These are phyloP conservation scores for Subacronicta megacephala DNA, from an alignment of 2,888 invertebrate genomes.

Conservation along the genomic window DNA sequence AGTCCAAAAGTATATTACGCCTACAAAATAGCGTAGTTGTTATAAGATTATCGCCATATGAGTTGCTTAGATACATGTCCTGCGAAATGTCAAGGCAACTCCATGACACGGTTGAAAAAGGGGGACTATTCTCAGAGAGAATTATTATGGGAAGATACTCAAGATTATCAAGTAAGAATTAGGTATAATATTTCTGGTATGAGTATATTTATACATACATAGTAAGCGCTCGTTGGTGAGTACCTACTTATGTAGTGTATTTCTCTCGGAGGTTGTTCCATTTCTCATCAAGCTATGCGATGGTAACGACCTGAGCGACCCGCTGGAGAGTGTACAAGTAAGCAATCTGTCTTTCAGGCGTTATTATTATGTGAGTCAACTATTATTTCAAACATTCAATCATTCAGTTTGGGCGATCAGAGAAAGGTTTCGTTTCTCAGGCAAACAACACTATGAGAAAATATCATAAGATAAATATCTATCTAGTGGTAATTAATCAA, in stretches of 20 bases:
- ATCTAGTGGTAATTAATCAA: slow-evolving; percentile 87
- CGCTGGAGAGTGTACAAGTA: slow-evolving; percentile 38
- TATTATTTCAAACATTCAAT: slow-evolving; percentile 64
- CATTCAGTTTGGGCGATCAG: slow-evolving; percentile 76
- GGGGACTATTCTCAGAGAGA: slow-evolving; percentile 79
- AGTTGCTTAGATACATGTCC: slow-evolving; percentile 83
- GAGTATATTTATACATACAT: slow-evolving; percentile 12
- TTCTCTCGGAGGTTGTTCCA: slow-evolving; percentile 65
- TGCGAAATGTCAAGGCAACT: slow-evolving; percentile 83
- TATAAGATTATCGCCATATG: slow-evolving; percentile 88
- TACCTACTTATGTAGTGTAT: not conserved
- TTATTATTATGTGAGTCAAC: slow-evolving; percentile 45
- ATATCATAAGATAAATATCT: slow-evolving; percentile 81
- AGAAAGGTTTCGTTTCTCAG: slow-evolving; percentile 74
- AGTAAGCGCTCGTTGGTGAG: slow-evolving; percentile 1
- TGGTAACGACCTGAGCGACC: slow-evolving; percentile 39
- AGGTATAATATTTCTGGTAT: slow-evolving; percentile 27
- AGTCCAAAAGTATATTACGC: slow-evolving; percentile 90
- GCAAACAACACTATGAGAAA: slow-evolving; percentile 86
- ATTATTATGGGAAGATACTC: slow-evolving; percentile 43
- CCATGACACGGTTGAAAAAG: slow-evolving; percentile 79
- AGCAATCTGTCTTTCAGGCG: slow-evolving; percentile 24
- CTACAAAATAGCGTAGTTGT: slow-evolving; percentile 90
- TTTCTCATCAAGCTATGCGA: slow-evolving; percentile 64
- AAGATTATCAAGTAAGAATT: slow-evolving; percentile 40